Evolutionary conservation across 2,888 invertebrate species (phyloP).

Genomic region (Drosophila peninsularis): DNA sequence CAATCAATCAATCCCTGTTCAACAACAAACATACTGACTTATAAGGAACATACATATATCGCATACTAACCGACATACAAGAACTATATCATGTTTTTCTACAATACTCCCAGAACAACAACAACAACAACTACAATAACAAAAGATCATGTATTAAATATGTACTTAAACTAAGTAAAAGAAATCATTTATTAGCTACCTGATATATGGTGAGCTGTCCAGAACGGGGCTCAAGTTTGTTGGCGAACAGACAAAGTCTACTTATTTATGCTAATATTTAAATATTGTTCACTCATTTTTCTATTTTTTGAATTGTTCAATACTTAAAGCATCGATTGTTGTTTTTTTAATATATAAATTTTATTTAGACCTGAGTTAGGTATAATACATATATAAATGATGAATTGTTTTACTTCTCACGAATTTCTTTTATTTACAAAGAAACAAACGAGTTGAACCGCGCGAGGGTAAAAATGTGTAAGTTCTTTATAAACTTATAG

Average conservation of each 20-base stretch:
- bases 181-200: constrained; percentile 38
- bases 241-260: constrained; percentile 39
- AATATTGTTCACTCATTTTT: constrained; percentile 65
- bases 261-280: constrained; percentile 39
- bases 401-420: constrained; percentile 39
- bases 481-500: constrained; percentile 70
- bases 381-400: constrained; percentile 27
- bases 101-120: constrained; percentile 41
- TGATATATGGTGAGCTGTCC: constrained; percentile 23
- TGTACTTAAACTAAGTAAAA: constrained; percentile 67
- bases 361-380: constrained; percentile 55
- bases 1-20: constrained; percentile 51
- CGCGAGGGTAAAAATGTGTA: constrained; percentile 54
- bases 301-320: constrained; percentile 65
- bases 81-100: constrained; percentile 32
- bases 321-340: constrained; percentile 58
- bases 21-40: constrained; percentile 31
- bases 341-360: constrained; percentile 31
- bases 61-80: constrained; percentile 52
- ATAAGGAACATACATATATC: constrained; percentile 41
- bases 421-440: constrained; percentile 37
- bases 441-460: constrained; percentile 53
- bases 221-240: constrained; percentile 43
- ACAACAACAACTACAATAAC: constrained; percentile 12
- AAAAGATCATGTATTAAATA: constrained; percentile 70